These are phyloP conservation scores for Dryobates pubescens DNA, from an alignment of 2,797 vertebrate genomes.

Conservation along the genomic window DNA sequence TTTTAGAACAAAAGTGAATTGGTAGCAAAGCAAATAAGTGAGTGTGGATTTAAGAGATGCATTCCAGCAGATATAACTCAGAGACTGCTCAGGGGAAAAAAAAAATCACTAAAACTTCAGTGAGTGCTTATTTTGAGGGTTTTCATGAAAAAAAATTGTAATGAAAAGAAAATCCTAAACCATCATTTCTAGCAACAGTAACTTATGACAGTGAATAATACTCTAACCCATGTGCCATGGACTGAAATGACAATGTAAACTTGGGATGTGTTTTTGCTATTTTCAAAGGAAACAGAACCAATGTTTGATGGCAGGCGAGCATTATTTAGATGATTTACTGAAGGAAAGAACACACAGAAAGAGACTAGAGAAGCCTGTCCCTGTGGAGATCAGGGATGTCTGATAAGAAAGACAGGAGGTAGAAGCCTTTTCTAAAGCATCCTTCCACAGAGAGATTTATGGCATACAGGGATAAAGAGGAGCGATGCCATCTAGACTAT, in stretches of 20 bases:
- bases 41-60: not conserved
- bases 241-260: not conserved
- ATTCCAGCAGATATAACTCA: not conserved
- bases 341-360: not conserved
- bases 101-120: not conserved
- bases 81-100: too few relatives aligned
- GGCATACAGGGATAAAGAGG: not conserved
- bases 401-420: not conserved
- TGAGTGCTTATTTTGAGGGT: not conserved
- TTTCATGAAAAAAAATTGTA: accelerated
- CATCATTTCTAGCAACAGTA: not conserved
- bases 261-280: not conserved
- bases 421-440: not conserved
- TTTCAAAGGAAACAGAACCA: not conserved
- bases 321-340: not conserved
- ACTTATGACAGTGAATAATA: not conserved
- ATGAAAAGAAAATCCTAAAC: not conserved
- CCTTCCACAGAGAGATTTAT: not conserved
- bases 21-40: not conserved
- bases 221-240: accelerated
- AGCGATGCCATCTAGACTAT: not conserved
- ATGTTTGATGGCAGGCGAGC: not conserved
- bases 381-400: not conserved
- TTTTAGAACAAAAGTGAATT: not conserved
- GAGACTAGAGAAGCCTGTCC: not conserved